phyloP scores from a whole-genome alignment of 2,797 vertebrate species.

The Leontopithecus rosalia region DNA sequence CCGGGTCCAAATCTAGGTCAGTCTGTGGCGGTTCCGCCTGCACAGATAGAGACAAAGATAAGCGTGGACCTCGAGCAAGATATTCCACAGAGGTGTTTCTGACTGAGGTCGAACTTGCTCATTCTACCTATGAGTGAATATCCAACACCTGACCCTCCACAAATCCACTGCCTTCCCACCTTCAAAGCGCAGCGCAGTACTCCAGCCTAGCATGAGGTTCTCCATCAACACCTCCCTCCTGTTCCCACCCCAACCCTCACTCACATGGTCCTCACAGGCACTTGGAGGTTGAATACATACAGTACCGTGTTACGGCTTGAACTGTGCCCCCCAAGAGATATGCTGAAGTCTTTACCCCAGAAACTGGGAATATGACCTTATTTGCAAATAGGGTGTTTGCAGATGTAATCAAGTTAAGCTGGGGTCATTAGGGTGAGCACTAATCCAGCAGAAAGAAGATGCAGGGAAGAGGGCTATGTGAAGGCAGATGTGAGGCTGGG shows the following conservation, averaged over 20 bases:
- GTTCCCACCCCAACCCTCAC: too few species aligned
- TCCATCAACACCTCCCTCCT: neutral
- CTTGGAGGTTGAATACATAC: rapidly evolving
- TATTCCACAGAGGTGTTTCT: neutral
- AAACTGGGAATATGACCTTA: neutral
- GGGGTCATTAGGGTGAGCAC: neutral
- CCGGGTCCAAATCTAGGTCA: conserved; percentile 84
- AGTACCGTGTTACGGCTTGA: neutral
- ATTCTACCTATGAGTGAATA: neutral
- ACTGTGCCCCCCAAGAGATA: neutral
- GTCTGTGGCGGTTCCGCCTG: conserved; percentile 86
- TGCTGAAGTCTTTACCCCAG: neutral
- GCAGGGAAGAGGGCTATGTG: rapidly evolving
- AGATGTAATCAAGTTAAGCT: neutral
- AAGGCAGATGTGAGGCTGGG: neutral
- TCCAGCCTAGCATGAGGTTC: neutral
- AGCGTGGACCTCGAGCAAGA: rapidly evolving
- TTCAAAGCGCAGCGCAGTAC: neutral
- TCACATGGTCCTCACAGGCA: neutral
- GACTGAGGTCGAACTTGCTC: rapidly evolving
- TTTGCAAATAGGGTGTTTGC: neutral
- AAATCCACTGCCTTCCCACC: too few species aligned
- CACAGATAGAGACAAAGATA: neutral
- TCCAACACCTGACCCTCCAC: neutral
- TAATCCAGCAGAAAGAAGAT: neutral